Conservation (phyloP, 1,140 invertebrate species). For the Apocrypta bakeri region DNA sequence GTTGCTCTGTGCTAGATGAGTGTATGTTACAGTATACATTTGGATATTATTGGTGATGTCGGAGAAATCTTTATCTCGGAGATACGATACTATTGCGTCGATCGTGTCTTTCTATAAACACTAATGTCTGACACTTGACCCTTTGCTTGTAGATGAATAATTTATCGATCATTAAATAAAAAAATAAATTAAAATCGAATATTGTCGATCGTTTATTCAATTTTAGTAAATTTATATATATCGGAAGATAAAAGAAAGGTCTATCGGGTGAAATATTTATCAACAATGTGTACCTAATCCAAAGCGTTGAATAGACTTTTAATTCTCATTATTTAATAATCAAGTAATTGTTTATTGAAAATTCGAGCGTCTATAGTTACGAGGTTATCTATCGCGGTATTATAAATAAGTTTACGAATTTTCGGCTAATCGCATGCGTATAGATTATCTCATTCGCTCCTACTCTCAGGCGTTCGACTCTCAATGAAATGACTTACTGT, state of each 20-base stretch:
- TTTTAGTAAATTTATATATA: too few relatives aligned
- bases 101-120: constrained; percentile 55
- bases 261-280: neutral
- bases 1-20: constrained; percentile 12
- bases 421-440: constrained; percentile 66
- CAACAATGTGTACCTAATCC: neutral
- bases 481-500: constrained; percentile 68
- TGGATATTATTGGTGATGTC: neutral
- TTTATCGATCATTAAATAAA: neutral
- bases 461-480: constrained; percentile 56
- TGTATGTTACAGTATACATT: constrained; percentile 26
- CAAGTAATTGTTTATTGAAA: neutral
- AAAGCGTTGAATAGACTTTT: too few relatives aligned
- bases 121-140: constrained; percentile 62
- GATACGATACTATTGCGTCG: constrained; percentile 56
- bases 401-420: constrained; percentile 71
- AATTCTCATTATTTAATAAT: neutral
- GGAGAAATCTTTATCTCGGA: constrained; percentile 66
- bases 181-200: too few relatives aligned
- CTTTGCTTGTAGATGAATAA: constrained; percentile 44
- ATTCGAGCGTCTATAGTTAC: constrained; percentile 55
- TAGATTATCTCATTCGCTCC: constrained; percentile 52
- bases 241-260: too few relatives aligned
- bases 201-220: too few relatives aligned
- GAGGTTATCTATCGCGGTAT: constrained; percentile 66